Evolutionary conservation across 2,797 vertebrate species (phyloP).

Genomic region (Notolepis coatsorum): DNA sequence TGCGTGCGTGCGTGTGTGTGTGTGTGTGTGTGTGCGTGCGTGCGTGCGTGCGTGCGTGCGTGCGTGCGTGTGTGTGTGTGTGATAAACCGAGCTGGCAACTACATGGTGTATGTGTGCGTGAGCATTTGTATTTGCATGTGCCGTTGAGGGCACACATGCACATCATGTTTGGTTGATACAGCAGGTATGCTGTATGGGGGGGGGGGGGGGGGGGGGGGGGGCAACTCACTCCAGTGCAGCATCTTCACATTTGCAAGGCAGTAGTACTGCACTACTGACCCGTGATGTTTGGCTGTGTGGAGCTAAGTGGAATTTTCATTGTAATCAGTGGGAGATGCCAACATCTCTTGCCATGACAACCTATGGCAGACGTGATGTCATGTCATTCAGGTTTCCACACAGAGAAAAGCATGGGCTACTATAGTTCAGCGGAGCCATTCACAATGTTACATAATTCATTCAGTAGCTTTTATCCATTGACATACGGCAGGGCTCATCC

Average conservation of each 20-base stretch:
- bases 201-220: slow-evolving; percentile 12
- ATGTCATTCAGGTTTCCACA: neutral
- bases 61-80: neutral
- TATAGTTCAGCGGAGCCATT: no score
- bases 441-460: no score
- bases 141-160: slow-evolving; percentile 24
- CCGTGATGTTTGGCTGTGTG: slow-evolving; percentile 42
- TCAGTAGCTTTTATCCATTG: no score
- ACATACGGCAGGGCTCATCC: no score
- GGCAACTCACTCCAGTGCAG: slow-evolving; percentile 22
- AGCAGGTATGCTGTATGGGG: slow-evolving; percentile 49
- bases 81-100: slow-evolving; percentile 37
- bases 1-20: neutral
- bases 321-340: neutral
- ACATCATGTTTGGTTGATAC: slow-evolving; percentile 36
- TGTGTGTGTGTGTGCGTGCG: neutral
- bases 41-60: no score
- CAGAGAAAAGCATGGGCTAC: no score
- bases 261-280: slow-evolving; percentile 39
- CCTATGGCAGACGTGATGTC: neutral
- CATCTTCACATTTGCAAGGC: slow-evolving; percentile 47
- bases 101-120: slow-evolving; percentile 32
- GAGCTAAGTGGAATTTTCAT: no score
- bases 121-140: slow-evolving; percentile 40
- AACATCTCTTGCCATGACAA: neutral